A percentile compares a stretch with the other conserved stretches of the same genome.
Evolutionary conservation across 2,888 invertebrate species (phyloP).

Genomic region (Diadegma fenestrale): DNA sequence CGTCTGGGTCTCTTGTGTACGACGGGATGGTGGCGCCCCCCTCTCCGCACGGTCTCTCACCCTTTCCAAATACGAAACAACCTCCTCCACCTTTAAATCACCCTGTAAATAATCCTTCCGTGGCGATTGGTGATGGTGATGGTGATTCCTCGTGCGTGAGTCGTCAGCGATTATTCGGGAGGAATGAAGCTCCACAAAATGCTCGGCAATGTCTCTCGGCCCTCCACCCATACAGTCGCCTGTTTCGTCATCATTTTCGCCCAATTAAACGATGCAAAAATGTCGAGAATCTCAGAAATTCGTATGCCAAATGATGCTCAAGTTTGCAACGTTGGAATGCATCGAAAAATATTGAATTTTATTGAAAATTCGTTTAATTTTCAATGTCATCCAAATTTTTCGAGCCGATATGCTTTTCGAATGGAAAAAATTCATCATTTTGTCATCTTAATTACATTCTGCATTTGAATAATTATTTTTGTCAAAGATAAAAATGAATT

Average conservation of each 20-base stretch:
- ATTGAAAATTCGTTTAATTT: no score
- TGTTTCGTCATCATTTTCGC: conserved; percentile 61
- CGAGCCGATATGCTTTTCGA: no score
- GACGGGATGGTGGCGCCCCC: conserved; percentile 80
- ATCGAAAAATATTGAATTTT: no score
- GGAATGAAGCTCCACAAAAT: conserved; percentile 81
- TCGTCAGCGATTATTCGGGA: conserved; percentile 79
- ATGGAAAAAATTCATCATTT: no score
- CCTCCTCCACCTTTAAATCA: conserved; percentile 80
- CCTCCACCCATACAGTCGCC: conserved; percentile 82
- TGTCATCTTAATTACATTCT: no score
- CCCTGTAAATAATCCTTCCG: conserved; percentile 80
- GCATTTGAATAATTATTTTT: no score
- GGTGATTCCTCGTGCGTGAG: conserved; percentile 75
- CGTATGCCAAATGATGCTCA: no score
- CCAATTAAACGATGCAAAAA: neutral
- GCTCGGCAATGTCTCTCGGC: conserved; percentile 82
- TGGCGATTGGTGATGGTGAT: conserved; percentile 48
- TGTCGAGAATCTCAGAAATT: neutral
- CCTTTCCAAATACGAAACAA: conserved; percentile 80
- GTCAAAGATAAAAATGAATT: no score
- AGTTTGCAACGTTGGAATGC: no score
- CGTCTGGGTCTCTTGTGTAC: conserved; percentile 83
- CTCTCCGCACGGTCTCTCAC: conserved; percentile 82
- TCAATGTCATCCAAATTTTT: no score